Base-by-base conservation (phyloP, 2,113 vertebrate genomes). In the Regulus satrapa region DNA sequence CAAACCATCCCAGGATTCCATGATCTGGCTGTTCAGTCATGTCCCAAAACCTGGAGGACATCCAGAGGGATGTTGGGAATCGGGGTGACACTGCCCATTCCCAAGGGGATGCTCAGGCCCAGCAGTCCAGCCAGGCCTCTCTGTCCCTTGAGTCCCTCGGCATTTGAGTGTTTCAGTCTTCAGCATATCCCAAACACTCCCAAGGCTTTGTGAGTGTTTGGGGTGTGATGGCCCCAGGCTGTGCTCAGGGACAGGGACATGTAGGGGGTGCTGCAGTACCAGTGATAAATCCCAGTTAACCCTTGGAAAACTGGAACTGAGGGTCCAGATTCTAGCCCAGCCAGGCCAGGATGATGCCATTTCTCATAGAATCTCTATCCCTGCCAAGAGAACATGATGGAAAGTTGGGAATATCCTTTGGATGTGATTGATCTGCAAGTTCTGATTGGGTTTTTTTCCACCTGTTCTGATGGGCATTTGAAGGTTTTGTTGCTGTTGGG, bases 11-110 rank as follows among this genome's bases (percentile, higher is more conserved):
- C n/a, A n/a, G 38, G 18, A n/a, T 68, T 45, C 46, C 46, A 5
- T 29, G 46, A 9, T 14, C 32, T 52, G 63, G 32, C 54, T 63
- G 32, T 23, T 23, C 63, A 43, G 81, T 21, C 0, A 0, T n/a
- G 43, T 67, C 29, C 52, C 40, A 16, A 36, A n/a, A 26, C 36
- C 31, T 36, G 14, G 13, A 66, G 19, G 29, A 55, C 40, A 68
- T 31, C 25, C 55, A 3, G 1, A 12, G 28, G 62, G 38, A 10
- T 46, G 18, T 5, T 58, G 52, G 80, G 29, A 56, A 11, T 55
- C 36, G 5, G 46, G 55, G 18, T 18, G 41, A 24, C 13, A 25
- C 25, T 3, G 7, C 4, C 25, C 24, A 12, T 66, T 46, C 11
- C 80, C 56, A 16, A 6, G 3, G 25, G 28, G 5, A 2, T 7